Conservation (phyloP, 2,797 vertebrate genomes). For the Chloroceryle inda region DNA sequence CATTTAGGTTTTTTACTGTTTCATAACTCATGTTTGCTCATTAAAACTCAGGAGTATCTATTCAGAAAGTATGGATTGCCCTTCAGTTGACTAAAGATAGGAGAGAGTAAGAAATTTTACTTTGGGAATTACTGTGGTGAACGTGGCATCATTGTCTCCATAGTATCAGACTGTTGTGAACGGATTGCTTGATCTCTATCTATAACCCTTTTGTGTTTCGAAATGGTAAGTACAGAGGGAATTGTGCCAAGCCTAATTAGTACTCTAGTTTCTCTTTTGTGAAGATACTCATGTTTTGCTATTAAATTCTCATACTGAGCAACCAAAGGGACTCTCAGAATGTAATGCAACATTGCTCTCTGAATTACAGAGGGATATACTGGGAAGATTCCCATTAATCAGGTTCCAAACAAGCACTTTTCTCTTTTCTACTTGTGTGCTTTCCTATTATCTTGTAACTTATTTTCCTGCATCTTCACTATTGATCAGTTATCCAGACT, state of each 20-base stretch:
- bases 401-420: background rate
- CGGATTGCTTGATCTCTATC: background rate
- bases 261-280: background rate
- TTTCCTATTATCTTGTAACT: background rate
- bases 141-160: background rate
- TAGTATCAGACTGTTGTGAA: background rate
- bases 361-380: constrained; percentile 13
- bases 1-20: background rate
- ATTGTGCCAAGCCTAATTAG: background rate
- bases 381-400: constrained; percentile 25
- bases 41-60: background rate
- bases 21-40: background rate
- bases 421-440: background rate
- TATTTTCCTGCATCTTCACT: background rate
- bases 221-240: background rate
- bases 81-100: background rate
- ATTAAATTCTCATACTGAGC: background rate
- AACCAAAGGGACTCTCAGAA: background rate
- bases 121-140: background rate
- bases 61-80: background rate
- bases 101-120: background rate
- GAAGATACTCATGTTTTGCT: background rate
- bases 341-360: constrained; percentile 15
- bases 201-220: background rate
- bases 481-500: background rate